phyloP scores from a whole-genome alignment of 2,888 invertebrate species.

The Ligdia adustata region DNA sequence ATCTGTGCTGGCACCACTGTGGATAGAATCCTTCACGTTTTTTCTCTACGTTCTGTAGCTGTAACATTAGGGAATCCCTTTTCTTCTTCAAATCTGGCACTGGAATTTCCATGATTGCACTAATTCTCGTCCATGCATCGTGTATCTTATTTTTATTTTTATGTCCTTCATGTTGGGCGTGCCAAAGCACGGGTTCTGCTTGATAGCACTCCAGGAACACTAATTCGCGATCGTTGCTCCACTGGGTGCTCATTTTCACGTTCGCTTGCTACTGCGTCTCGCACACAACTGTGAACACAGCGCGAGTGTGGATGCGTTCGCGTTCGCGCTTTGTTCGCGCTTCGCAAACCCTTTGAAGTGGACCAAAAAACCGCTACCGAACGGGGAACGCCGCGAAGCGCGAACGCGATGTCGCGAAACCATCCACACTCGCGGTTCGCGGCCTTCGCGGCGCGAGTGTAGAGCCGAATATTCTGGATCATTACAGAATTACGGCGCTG shows the following conservation, averaged over 20 bases:
- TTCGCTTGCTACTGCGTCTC: no score
- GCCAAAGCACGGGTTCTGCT: conserved; percentile 16
- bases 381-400: neutral
- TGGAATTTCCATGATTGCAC: conserved; percentile 6
- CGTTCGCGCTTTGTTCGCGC: no score
- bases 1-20: conserved; percentile 20
- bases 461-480: no score
- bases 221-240: conserved; percentile 14
- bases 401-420: conserved; percentile 7
- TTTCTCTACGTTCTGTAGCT: conserved; percentile 8
- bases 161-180: conserved; percentile 11
- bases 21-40: conserved; percentile 14
- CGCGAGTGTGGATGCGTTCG: no score
- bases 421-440: conserved; percentile 5
- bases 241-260: no score
- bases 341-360: neutral
- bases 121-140: conserved; percentile 14
- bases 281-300: no score
- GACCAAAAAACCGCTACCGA: neutral
- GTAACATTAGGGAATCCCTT: conserved; percentile 4
- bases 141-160: conserved; percentile 3
- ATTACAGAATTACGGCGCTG: no score
- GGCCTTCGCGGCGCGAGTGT: conserved; percentile 6
- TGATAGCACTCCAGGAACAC: conserved; percentile 14
- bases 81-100: conserved; percentile 14